A percentile compares a stretch with the other conserved stretches of the same genome.
These are phyloP conservation scores for Tuberolachnus salignus DNA, from an alignment of 2,888 invertebrate species.

Conservation along the genomic window DNA sequence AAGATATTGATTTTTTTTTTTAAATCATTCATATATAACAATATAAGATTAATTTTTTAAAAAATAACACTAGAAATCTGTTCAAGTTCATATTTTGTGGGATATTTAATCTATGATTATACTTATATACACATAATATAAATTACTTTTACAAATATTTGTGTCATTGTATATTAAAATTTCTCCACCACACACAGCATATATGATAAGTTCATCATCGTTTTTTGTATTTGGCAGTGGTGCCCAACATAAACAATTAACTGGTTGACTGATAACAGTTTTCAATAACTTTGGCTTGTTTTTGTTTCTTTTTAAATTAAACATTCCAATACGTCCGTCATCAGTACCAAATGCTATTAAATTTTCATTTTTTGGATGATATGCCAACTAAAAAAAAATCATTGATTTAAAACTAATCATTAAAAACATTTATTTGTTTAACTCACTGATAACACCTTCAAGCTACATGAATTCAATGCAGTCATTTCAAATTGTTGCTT, in stretches of 20 bases:
- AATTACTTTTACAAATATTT: slow-evolving; percentile 41
- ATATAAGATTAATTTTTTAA: too few species aligned
- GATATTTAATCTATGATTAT: too few species aligned
- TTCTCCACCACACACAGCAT: slow-evolving; percentile 69
- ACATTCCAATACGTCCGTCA: slow-evolving; percentile 79
- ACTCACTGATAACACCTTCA: slow-evolving; percentile 70
- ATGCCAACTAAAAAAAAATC: slow-evolving; percentile 65
- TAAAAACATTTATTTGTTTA: background rate
- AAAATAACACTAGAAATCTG: too few species aligned
- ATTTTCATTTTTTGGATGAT: slow-evolving; percentile 83
- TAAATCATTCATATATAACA: too few species aligned
- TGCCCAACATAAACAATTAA: slow-evolving; percentile 73
- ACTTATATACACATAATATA: too few species aligned
- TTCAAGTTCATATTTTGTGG: too few species aligned
- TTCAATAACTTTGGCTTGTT: slow-evolving; percentile 65
- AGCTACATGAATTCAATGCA: slow-evolving; percentile 70
- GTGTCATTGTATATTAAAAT: slow-evolving; percentile 65
- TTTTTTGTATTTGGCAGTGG: slow-evolving; percentile 61
- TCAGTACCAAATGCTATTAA: slow-evolving; percentile 80
- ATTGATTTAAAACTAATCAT: background rate
- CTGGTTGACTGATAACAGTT: slow-evolving; percentile 67
- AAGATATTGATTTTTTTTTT: too few species aligned
- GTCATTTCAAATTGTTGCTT: slow-evolving; percentile 64
- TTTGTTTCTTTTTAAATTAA: slow-evolving; percentile 65
- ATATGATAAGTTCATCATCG: slow-evolving; percentile 38